A percentile compares a stretch with the other conserved stretches of the same genome.
Evolutionary conservation across 2,113 vertebrate species (phyloP).

Genomic region (Platichthys stellatus): DNA sequence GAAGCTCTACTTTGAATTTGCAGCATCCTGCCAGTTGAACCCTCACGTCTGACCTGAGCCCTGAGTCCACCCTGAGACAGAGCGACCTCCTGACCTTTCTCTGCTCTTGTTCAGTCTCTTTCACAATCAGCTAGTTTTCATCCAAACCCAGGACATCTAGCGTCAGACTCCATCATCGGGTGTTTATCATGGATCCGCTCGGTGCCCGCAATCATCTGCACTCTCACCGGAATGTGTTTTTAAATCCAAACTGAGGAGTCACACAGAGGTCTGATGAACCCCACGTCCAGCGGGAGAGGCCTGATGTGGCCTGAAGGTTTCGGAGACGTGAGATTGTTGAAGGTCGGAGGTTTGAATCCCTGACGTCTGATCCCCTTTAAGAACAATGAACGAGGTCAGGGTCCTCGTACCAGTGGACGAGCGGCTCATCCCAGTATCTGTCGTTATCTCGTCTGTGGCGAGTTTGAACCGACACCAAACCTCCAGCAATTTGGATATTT

Average conservation of each 20-base stretch:
- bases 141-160: constrained; percentile 49
- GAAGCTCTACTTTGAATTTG: not conserved
- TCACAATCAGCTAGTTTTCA: constrained; percentile 37
- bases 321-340: not conserved
- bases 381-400: not conserved
- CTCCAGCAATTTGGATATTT: not conserved
- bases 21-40: not conserved
- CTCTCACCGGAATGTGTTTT: constrained; percentile 57
- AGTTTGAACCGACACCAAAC: constrained; percentile 6
- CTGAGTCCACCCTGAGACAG: not conserved
- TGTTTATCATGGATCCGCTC: constrained; percentile 43
- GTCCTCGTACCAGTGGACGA: not conserved
- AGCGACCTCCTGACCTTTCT: constrained; percentile 27
- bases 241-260: constrained; percentile 57
- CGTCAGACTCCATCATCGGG: constrained; percentile 48
- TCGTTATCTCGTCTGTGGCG: not conserved
- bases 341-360: not conserved
- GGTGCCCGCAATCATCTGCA: constrained; percentile 59
- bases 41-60: not conserved
- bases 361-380: not conserved
- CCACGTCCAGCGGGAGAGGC: not conserved
- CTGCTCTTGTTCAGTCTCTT: constrained; percentile 41
- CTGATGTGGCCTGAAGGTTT: not conserved
- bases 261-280: constrained; percentile 28
- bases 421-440: not conserved